A percentile compares a stretch with the other conserved stretches of the same genome.
Evolutionary conservation across 1,140 invertebrate genomes (phyloP).

Genomic region (Sipha flava): DNA sequence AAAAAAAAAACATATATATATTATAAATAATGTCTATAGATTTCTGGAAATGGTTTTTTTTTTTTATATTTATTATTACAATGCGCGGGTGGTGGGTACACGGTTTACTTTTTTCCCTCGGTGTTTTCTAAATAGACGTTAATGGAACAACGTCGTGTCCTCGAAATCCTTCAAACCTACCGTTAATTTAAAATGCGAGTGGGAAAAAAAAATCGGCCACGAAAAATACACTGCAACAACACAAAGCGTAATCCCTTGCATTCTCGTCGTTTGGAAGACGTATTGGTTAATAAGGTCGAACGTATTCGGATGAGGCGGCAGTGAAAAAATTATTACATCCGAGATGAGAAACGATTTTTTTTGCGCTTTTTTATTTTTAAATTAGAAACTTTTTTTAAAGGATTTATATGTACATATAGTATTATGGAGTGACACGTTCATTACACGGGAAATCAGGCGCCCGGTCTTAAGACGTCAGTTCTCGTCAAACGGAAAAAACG

Average conservation of each 20-base stretch:
- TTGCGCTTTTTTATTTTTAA: not conserved
- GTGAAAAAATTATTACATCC: constrained; percentile 11
- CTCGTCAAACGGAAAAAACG: constrained; percentile 1
- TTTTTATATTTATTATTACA: not conserved
- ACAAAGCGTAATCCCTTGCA: constrained; percentile 12
- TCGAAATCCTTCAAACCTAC: constrained; percentile 3
- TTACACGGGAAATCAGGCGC: not conserved
- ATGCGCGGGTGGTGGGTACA: too few species aligned
- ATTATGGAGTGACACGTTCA: constrained; percentile 15
- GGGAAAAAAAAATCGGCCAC: not conserved
- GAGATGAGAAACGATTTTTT: constrained; percentile 9
- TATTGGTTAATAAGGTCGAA: constrained; percentile 30
- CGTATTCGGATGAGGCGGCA: not conserved
- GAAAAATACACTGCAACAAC: not conserved
- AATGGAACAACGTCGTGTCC: constrained; percentile 3
- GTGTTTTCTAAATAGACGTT: constrained; percentile 26
- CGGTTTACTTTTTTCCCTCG: not conserved
- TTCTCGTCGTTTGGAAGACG: constrained; percentile 5
- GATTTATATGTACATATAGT: not conserved
- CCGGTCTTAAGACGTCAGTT: constrained; percentile 21
- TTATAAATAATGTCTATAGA: too few species aligned
- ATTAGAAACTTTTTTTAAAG: constrained; percentile 10
- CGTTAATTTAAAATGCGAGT: constrained; percentile 27
- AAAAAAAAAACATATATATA: too few species aligned
- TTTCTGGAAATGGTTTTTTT: not conserved